These are phyloP conservation scores for Lordiphosa fenestrarum DNA, from an alignment of 2,888 invertebrate genomes.

Conservation along the genomic window DNA sequence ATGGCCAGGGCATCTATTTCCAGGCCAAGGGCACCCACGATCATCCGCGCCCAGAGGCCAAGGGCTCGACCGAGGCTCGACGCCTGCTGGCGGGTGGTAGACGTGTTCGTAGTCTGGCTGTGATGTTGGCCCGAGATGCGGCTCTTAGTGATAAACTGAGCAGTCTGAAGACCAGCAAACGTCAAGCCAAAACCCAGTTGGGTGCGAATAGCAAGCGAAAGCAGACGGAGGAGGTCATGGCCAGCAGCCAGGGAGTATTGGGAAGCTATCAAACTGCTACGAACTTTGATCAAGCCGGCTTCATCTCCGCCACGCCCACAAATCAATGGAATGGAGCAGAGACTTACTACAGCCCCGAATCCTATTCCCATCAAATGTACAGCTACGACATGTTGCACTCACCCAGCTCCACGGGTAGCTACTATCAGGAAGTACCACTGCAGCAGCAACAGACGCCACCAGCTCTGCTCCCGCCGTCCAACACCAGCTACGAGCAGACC, in stretches of 20 bases:
- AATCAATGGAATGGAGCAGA: constrained; percentile 47
- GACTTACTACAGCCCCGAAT: constrained; percentile 32
- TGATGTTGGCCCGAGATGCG: constrained; percentile 82
- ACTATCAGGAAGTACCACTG: constrained; percentile 38
- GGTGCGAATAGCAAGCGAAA: constrained; percentile 45
- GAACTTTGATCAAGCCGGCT: constrained; percentile 3
- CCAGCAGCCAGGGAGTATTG: constrained; percentile 1
- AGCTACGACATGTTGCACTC: constrained; percentile 37
- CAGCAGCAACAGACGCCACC: constrained; percentile 6
- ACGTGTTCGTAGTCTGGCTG: constrained; percentile 81
- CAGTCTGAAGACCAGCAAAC: constrained; percentile 21
- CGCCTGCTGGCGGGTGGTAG: constrained; percentile 82
- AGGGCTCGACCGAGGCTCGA: constrained; percentile 92
- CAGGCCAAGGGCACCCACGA: constrained; percentile 98
- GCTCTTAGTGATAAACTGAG: constrained; percentile 85
- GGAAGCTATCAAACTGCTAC: too few species aligned
- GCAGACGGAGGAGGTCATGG: constrained; percentile 4
- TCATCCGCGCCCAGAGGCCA: constrained; percentile 96
- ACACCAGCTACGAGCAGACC: constrained; percentile 5
- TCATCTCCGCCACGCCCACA: constrained; percentile 18
- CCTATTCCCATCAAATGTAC: constrained; percentile 18
- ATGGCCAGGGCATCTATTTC: constrained; percentile 95
- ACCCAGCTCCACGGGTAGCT: constrained; percentile 32
- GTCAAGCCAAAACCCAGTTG: too few species aligned
- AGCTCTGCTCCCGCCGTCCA: background rate